Percentiles rank a stretch among this genome's conserved stretches.
phyloP scores from a whole-genome alignment of 53 echinoderm and acorn worm genomes.

The Patiria pectinifera region DNA sequence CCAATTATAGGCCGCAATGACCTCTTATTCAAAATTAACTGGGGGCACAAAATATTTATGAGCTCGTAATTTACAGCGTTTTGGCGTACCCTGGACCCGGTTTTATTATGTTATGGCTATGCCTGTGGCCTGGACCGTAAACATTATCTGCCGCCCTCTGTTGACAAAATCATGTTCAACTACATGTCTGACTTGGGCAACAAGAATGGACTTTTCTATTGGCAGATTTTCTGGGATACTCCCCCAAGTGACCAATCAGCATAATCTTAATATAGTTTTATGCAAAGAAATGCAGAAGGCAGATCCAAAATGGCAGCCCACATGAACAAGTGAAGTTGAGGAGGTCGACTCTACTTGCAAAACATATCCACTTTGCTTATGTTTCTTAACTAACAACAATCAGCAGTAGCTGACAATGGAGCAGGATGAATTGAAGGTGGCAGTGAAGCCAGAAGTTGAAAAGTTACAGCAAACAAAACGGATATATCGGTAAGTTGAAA shows the following conservation, averaged over 20 bases:
- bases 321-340: background rate
- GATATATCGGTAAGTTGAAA: conserved; percentile 80
- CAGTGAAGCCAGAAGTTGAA: conserved; percentile 88
- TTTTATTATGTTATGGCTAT: background rate
- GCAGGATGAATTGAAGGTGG: conserved; percentile 59
- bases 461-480: conserved; percentile 91
- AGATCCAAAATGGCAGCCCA: conserved; percentile 30
- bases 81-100: background rate
- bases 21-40: too few species aligned
- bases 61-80: too few species aligned
- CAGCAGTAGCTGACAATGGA: conserved; percentile 49
- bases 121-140: background rate
- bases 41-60: too few species aligned
- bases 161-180: background rate
- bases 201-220: background rate
- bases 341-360: too few species aligned
- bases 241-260: background rate
- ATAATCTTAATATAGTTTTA: background rate
- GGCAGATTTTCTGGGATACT: background rate
- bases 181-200: too few species aligned
- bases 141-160: conserved; percentile 41
- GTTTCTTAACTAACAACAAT: background rate
- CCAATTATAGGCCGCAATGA: too few species aligned
- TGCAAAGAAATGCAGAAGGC: background rate
- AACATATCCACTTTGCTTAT: too few species aligned